These are phyloP conservation scores for Cantharis lateralis DNA, from an alignment of 2,888 invertebrate species.

Conservation along the genomic window DNA sequence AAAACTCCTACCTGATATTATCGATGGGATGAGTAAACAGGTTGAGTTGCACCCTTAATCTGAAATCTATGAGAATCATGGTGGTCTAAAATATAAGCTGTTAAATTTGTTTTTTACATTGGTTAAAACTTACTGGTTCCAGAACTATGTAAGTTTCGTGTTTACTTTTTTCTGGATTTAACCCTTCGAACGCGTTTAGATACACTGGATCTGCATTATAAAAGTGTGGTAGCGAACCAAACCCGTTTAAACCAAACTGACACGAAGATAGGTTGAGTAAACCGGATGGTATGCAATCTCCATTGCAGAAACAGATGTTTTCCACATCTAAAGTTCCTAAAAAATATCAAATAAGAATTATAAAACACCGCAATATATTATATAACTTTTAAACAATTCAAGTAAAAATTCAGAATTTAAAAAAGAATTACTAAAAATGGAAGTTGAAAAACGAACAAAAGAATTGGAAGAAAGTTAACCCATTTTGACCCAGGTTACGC, in stretches of 20 bases:
- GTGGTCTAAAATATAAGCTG: constrained; percentile 57
- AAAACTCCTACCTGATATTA: constrained; percentile 59
- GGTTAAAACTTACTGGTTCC: constrained; percentile 65
- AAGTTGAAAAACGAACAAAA: too few species aligned
- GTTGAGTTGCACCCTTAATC: constrained; percentile 80
- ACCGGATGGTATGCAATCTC: constrained; percentile 70
- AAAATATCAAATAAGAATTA: too few species aligned
- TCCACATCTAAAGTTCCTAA: constrained; percentile 60
- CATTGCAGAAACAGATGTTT: constrained; percentile 72
- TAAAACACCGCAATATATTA: too few species aligned
- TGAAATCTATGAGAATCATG: constrained; percentile 75
- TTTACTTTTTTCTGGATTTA: constrained; percentile 66
- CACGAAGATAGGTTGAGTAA: constrained; percentile 74
- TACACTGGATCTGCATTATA: constrained; percentile 70
- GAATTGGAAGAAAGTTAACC: too few species aligned
- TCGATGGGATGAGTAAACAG: constrained; percentile 69
- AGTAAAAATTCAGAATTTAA: not conserved
- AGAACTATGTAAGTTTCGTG: constrained; percentile 75
- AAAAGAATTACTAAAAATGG: too few species aligned
- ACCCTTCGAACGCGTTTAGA: constrained; percentile 64
- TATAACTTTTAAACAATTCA: too few species aligned
- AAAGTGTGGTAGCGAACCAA: constrained; percentile 82
- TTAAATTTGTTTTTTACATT: not conserved
- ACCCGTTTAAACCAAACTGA: constrained; percentile 76
- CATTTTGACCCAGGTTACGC: too few species aligned